phyloP scores from a whole-genome alignment of 2,113 vertebrate genomes.

The Anarrhichthys ocellatus region DNA sequence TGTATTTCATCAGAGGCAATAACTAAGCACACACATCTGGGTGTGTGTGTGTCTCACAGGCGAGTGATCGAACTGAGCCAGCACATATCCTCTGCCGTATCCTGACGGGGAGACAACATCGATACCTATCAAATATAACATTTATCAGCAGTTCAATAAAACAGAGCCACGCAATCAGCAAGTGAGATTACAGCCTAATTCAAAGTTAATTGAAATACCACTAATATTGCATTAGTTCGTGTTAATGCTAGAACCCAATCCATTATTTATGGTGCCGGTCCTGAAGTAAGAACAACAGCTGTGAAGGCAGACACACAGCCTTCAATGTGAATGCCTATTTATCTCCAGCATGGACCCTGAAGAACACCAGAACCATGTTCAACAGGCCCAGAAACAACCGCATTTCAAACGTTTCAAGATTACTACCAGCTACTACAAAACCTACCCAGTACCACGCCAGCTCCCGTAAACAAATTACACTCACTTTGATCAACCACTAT shows the following conservation, averaged over 20 bases:
- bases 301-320: neutral
- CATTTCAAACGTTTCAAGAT: neutral
- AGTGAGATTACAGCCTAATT: conserved; percentile 75
- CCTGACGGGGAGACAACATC: conserved; percentile 62
- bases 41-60: conserved; percentile 7
- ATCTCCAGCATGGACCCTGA: neutral
- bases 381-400: neutral
- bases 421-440: neutral
- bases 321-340: neutral
- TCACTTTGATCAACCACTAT: no score
- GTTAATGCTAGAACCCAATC: conserved; percentile 47
- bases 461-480: neutral
- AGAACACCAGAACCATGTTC: neutral
- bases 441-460: neutral
- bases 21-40: conserved; percentile 1
- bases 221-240: conserved; percentile 71
- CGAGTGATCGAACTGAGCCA: conserved; percentile 45
- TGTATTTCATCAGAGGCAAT: conserved; percentile 34
- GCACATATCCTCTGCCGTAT: conserved; percentile 62
- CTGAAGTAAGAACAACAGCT: neutral
- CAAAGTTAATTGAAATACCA: conserved; percentile 73
- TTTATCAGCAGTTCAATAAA: conserved; percentile 75
- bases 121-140: conserved; percentile 71
- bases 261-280: conserved; percentile 39
- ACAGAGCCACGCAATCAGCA: conserved; percentile 60